Percentiles rank a stretch among this genome's conserved stretches.
These are phyloP conservation scores for Tetranychus urticae DNA, from an alignment of 1,140 invertebrate genomes.

Conservation along the genomic window DNA sequence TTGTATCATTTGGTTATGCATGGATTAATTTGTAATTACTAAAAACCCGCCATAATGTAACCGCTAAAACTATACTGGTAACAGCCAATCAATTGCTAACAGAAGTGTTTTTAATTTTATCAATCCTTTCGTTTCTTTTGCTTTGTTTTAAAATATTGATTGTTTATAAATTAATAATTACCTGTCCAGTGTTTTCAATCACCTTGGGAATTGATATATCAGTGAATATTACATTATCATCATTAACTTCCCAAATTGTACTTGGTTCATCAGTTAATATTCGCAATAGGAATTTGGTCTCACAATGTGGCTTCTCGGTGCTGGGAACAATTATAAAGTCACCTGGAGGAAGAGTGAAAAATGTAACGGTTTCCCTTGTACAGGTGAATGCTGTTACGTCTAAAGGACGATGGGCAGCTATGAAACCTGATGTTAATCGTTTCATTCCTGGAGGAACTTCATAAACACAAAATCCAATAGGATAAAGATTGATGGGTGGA, in stretches of 20 bases:
- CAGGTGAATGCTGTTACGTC: conserved; percentile 40
- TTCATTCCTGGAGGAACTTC: conserved; percentile 36
- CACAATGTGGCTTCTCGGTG: conserved; percentile 37
- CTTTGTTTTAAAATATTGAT: too few species aligned
- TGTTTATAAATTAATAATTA: background rate
- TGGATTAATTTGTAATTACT: too few species aligned
- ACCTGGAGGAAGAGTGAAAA: conserved; percentile 45
- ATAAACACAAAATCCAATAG: conserved; percentile 40
- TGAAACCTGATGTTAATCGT: conserved; percentile 32
- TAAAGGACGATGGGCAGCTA: conserved; percentile 31
- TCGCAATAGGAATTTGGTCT: conserved; percentile 40
- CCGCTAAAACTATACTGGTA: too few species aligned
- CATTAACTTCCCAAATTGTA: conserved; percentile 51
- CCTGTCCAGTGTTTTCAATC: background rate
- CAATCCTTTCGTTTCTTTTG: too few species aligned
- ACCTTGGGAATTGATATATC: conserved; percentile 24
- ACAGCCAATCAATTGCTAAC: too few species aligned
- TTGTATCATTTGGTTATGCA: too few species aligned
- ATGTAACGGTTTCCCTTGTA: conserved; percentile 40
- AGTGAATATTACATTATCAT: conserved; percentile 41
- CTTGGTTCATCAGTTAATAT: conserved; percentile 44
- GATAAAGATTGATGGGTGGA: conserved; percentile 21
- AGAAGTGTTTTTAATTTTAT: too few species aligned
- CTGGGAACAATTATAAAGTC: conserved; percentile 54
- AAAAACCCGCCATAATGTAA: too few species aligned